Evolutionary conservation across 2,797 vertebrate genomes (phyloP), one percentile per base, ranked within the genome.

Genomic region (Manis crassicaudata): DNA sequence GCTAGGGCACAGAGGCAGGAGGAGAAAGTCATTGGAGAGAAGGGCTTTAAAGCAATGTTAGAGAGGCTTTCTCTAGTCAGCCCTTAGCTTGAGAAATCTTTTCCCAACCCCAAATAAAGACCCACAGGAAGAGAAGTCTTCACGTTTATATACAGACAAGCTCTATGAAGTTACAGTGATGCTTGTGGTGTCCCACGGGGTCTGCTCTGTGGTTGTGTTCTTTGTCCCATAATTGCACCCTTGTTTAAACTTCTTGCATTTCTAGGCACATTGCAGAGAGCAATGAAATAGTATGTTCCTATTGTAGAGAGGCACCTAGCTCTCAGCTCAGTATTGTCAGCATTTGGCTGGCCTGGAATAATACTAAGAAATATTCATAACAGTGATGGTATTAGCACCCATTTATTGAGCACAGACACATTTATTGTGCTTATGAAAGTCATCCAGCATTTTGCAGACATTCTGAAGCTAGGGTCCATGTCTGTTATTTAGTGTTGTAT

Each of bases 211-310:
- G 46, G 25, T 54, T 93, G 46, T 46, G 46, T 46, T 46, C 52
- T 62, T 20, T 77, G 50, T 80, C 32, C 77, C 10, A 12, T 95
- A 43, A 25, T 79, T 95, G 21, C 43, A 85, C 43, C 13, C 1
- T 72, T 52, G 65, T 88, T 92, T 88, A 84, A 87, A 72, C 25
- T 68, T 62, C 52, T 82, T 40, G 73, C 87, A 77, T 77, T 92
- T 43, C 6, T 65, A 68, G 63, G 52, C 6, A 25, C 23, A 67
- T 3, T 21, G 8, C 63, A 75, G 67, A 92, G 16, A 90, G 11
- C 12, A 82, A 52, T 82, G 37, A 25, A 12, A 52, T 21, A 50
- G 56, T 84, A 18, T 65, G 7, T 77, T 90, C 7, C 32, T 83
- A 2, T 2, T 94, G 60, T 29, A 75, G 58, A 54, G 67, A 40